Evolutionary conservation across 2,888 invertebrate genomes (phyloP).

Genomic region (Anarsia innoxiella): DNA sequence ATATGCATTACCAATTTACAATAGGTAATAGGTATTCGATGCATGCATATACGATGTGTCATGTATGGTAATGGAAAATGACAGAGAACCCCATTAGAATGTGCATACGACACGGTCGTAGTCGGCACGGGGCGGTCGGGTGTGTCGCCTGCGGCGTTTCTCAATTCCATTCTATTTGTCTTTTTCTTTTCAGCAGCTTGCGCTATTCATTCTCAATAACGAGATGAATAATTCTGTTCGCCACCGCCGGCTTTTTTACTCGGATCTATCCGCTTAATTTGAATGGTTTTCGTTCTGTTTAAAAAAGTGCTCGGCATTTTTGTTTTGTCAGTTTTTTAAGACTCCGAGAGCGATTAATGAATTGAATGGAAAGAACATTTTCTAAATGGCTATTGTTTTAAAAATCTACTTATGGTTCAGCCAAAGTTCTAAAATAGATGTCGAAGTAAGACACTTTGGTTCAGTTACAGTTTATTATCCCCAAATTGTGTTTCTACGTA

Average conservation of each 20-base stretch:
- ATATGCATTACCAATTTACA: no score
- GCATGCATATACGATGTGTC: no score
- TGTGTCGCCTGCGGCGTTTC: constrained; percentile 18
- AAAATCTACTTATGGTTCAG: no score
- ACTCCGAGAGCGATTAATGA: no score
- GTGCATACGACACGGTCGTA: constrained; percentile 5
- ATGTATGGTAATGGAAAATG: constrained; percentile 21
- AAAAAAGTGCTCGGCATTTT: constrained; percentile 14
- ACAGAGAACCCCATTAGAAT: constrained; percentile 17
- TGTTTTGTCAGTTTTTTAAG: no score
- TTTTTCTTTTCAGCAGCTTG: constrained; percentile 18
- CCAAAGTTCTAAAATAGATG: no score
- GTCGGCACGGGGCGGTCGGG: constrained; percentile 1
- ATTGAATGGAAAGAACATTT: no score
- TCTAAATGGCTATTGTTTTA: no score
- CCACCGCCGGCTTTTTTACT: constrained; percentile 18
- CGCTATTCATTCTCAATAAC: constrained; percentile 23
- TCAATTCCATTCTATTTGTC: constrained; percentile 22
- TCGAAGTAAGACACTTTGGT: no score
- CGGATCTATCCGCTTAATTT: constrained; percentile 23
- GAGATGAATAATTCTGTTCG: constrained; percentile 24
- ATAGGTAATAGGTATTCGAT: no score
- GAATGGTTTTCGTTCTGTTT: constrained; percentile 21
- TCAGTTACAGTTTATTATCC: no score
- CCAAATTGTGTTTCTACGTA: no score